These are phyloP conservation scores for Cremastobaeus sp. DNA, from an alignment of 2,888 invertebrate genomes.

Conservation along the genomic window DNA sequence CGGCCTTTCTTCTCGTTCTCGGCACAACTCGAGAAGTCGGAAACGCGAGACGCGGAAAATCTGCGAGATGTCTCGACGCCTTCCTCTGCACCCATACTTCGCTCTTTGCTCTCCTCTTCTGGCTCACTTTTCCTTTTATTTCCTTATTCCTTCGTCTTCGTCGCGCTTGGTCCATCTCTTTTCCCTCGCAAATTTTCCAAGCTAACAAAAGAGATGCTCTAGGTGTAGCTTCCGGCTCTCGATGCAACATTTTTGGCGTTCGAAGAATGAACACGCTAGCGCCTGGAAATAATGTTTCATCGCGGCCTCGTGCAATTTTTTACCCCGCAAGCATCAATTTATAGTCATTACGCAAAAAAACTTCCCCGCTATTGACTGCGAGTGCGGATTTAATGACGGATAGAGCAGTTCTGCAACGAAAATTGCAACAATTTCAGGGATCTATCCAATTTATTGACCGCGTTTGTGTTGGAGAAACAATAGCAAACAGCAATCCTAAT, in stretches of 20 bases:
- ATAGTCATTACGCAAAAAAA: constrained; percentile 9
- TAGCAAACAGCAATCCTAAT: too few species aligned
- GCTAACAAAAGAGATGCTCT: constrained; percentile 58
- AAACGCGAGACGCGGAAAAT: constrained; percentile 64
- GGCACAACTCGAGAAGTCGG: constrained; percentile 61
- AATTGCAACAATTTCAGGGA: background rate
- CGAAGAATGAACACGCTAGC: constrained; percentile 29
- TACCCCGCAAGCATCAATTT: constrained; percentile 11
- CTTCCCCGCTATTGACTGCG: constrained; percentile 2
- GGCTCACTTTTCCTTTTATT: constrained; percentile 28
- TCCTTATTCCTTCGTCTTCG: constrained; percentile 42
- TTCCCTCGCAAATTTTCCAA: constrained; percentile 58
- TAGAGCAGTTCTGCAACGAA: background rate
- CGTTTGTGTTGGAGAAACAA: too few species aligned
- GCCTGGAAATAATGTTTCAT: constrained; percentile 31
- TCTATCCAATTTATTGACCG: background rate
- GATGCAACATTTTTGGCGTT: constrained; percentile 45
- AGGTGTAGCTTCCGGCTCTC: constrained; percentile 56
- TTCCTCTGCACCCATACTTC: constrained; percentile 31
- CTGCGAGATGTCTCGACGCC: constrained; percentile 63
- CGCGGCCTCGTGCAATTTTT: constrained; percentile 2
- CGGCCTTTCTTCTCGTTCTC: constrained; percentile 61
- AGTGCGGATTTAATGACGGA: constrained; percentile 5
- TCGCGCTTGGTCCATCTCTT: constrained; percentile 22
- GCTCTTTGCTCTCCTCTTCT: constrained; percentile 31